phyloP scores from a whole-genome alignment of 2,113 vertebrate genomes.

The Coturnix japonica region DNA sequence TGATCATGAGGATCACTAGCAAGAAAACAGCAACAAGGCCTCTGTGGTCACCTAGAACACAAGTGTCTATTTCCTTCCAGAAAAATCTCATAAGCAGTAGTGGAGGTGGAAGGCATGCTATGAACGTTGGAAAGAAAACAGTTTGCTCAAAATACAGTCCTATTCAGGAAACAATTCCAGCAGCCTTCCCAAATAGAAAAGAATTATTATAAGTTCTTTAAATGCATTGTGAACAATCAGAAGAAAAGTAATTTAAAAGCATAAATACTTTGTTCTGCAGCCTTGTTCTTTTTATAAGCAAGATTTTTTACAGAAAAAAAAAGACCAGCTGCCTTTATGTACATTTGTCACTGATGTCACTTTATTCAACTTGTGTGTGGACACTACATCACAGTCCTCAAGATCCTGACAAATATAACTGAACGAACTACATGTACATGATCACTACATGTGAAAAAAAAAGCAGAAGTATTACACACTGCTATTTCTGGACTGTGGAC shows the following conservation, averaged over 20 bases:
- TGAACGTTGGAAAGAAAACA: background rate
- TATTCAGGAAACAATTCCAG: background rate
- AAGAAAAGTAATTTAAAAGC: background rate
- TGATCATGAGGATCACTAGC: background rate
- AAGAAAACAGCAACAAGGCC: background rate
- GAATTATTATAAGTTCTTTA: background rate
- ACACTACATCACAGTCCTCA: background rate
- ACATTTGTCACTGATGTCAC: background rate
- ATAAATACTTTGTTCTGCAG: background rate
- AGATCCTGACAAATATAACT: background rate
- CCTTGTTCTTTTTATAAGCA: background rate
- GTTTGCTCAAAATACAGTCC: background rate
- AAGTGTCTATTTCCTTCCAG: background rate
- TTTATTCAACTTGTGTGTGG: background rate
- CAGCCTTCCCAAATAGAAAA: background rate
- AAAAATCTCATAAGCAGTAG: background rate
- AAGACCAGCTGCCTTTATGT: background rate
- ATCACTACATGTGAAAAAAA: background rate
- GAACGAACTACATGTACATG: background rate
- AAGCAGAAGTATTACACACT: background rate
- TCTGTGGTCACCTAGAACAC: background rate
- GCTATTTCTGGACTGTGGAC: background rate
- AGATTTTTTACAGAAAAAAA: background rate
- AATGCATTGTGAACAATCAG: background rate
- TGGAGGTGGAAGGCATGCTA: background rate